Evolutionary conservation across 2,888 invertebrate genomes (phyloP).

Genomic region (Polyommatus icarus): DNA sequence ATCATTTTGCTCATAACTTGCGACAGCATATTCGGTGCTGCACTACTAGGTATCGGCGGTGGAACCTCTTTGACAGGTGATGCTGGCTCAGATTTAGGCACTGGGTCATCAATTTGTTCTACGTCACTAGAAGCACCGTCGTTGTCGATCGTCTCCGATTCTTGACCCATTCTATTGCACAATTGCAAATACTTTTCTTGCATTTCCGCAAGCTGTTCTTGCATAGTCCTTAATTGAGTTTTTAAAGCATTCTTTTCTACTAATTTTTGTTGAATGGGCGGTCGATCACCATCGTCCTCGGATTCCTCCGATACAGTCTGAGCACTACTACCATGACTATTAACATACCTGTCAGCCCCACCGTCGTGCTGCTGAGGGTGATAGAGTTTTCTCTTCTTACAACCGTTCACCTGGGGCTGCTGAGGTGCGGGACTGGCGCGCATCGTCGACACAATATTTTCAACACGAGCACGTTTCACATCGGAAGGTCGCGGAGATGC

Average conservation of each 20-base stretch:
- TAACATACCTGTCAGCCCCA: conserved; percentile 81
- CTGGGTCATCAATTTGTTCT: conserved; percentile 77
- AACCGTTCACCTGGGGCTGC: conserved; percentile 91
- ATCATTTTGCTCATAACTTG: conserved; percentile 85
- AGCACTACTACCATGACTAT: conserved; percentile 72
- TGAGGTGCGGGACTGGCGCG: conserved; percentile 90
- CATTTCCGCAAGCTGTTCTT: conserved; percentile 94
- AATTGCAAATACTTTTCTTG: conserved; percentile 94
- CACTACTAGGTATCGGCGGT: conserved; percentile 68
- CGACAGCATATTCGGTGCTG: conserved; percentile 79
- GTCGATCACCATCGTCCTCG: conserved; percentile 88
- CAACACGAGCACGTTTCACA: conserved; percentile 95
- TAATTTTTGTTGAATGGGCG: conserved; percentile 90
- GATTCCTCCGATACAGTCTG: conserved; percentile 83
- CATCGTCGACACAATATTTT: conserved; percentile 97
- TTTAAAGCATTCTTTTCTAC: conserved; percentile 93
- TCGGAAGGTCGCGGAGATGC: conserved; percentile 84
- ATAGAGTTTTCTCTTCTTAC: conserved; percentile 97
- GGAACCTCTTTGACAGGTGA: conserved; percentile 78
- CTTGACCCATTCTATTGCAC: conserved; percentile 91
- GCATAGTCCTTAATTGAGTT: conserved; percentile 91
- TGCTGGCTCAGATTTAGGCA: conserved; percentile 80
- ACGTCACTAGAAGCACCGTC: conserved; percentile 88
- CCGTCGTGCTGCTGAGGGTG: conserved; percentile 96
- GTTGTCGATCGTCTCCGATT: conserved; percentile 86